Base-by-base conservation (phyloP, 2,888 invertebrate species). In the Escarpia spicata region DNA sequence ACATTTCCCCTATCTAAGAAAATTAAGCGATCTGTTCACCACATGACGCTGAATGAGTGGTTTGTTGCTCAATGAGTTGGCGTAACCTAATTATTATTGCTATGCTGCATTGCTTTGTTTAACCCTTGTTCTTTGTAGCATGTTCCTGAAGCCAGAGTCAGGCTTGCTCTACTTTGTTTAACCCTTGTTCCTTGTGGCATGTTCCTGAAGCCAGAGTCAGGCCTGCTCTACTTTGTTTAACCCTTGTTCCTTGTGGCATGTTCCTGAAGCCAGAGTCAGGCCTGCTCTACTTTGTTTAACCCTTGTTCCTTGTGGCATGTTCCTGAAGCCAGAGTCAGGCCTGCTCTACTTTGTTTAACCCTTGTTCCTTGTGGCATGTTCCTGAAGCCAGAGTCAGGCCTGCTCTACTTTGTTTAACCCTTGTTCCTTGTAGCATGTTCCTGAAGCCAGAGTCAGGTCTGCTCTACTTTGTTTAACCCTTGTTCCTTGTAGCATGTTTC, bases 111-210 rank as follows among this genome's bases (percentile, higher is more conserved):
- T 37, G n/a, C 19, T 26, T 4, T 75, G 75, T 93, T 4, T 19
- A 6, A n/a, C n/a, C 75, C 19, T 75, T n/a, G 92, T 91, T 91
- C 60, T 52, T 96, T 97, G 97, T 94, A 96, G 96, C 94, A 97
- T 98, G 95, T 97, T 97, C 92, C 92, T 97, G 45, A 97, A 97
- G 94, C 97, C 97, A 6, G 97, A 97, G 95, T 98, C 98, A 96
- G 98, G 98, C 2, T 96, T 98, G 44, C 96, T 98, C 90, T 97
- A 97, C 95, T 97, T 99, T 95, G 97, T 97, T 4, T 19, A 6
- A n/a, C n/a, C 75, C 19, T 75, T n/a, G 92, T 91, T 91, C 60
- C 44, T 96, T 97, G 97, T 94, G 96, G 96, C 94, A 97, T 98
- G 95, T 97, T 97, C 92, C 92, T 97, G 45, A 97, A 97, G 94